A percentile compares a stretch with the other conserved stretches of the same genome.
phyloP scores from a whole-genome alignment of 2,888 invertebrate genomes.

The Notodonta dromedarius region DNA sequence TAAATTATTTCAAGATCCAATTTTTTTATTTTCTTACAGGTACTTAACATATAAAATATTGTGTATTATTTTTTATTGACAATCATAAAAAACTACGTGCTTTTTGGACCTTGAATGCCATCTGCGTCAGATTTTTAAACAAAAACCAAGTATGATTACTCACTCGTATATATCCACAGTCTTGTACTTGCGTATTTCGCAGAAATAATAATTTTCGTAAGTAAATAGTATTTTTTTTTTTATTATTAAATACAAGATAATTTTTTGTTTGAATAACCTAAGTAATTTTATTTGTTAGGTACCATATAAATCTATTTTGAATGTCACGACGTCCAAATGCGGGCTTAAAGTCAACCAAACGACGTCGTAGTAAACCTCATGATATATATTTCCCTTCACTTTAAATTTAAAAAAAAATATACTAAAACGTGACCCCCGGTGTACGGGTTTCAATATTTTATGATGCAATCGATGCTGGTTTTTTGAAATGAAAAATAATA shows the following conservation, averaged over 20 bases:
- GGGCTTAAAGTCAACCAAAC: constrained; percentile 23
- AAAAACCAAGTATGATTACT: no score
- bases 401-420: constrained; percentile 29
- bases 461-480: constrained; percentile 16
- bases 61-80: not conserved
- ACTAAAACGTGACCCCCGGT: constrained; percentile 29
- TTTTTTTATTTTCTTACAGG: no score
- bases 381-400: constrained; percentile 47
- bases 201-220: no score
- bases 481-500: constrained; percentile 10
- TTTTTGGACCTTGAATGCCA: not conserved
- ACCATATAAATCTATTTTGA: constrained; percentile 31
- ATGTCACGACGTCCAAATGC: constrained; percentile 39
- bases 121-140: not conserved
- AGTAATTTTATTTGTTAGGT: constrained; percentile 16
- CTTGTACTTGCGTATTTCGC: no score
- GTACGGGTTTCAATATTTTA: constrained; percentile 27
- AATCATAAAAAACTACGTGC: not conserved
- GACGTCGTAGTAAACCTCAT: constrained; percentile 38
- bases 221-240: no score
- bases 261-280: not conserved
- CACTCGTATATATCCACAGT: no score
- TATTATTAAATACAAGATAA: no score
- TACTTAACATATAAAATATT: no score
- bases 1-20: no score